Evolutionary conservation across 2,888 invertebrate species (phyloP), one percentile per base, ranked within the genome.

Genomic region (Epirrhoe tristata): DNA sequence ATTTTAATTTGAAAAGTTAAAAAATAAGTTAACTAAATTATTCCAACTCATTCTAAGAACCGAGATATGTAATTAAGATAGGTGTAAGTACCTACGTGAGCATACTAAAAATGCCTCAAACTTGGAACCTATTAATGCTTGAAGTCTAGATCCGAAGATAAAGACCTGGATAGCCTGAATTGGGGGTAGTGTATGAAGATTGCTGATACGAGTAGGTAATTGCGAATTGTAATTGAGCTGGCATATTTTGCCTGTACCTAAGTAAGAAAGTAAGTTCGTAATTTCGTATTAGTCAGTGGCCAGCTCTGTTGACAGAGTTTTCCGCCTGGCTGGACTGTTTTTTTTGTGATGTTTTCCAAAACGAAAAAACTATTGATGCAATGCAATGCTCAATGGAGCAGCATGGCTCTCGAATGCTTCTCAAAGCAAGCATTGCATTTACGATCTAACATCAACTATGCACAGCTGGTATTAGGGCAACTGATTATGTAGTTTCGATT

Each of bases 1-100:
- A 24, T 48, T 16, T 14, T 16, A 48, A 48, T 14, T 48, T 16
- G 14, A 16, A 48, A 48, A 48, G 48, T 43, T 43, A 43, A 3
- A 12, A 10, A 43, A 36, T 36, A 36, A 46, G 46, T 46, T 14
- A 46, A 48, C 16, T 16, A 48, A 16, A 1, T 6, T 3, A 36
- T 36, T 36, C 36, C 36, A 36, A 10, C 48, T 14, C 16, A 48
- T 48, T 48, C 48, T 48, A 1, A 48, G 16, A 48, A 16, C 16
- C 16, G 14, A 48, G 48, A 48, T 48, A 14, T 7, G 48, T 48
- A 48, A 48, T 48, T 48, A 48, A 48, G 48, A 48, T 48, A 16
- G 6, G 12, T 48, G 5, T 12, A n/a, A 46, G 14, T 43, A 24
- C 24, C 24, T 24, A 48, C 48, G 48, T 48, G 48, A 14, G 14